Percentiles rank a stretch among this genome's conserved stretches.
Conservation (phyloP, 2,888 invertebrate genomes). For the Pterostichus niger region DNA sequence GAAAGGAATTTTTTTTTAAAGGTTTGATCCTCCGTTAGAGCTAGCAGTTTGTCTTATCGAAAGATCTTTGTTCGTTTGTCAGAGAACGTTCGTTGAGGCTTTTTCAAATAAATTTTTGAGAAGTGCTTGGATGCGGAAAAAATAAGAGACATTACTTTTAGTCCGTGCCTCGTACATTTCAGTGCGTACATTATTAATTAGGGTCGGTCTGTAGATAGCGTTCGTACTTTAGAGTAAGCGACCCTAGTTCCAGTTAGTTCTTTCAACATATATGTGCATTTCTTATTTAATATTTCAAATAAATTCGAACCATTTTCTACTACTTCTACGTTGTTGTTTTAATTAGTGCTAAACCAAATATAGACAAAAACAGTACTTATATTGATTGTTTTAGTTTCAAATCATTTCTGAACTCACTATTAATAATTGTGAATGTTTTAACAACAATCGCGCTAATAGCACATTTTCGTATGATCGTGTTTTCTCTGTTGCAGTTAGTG, state of each 20-base stretch:
- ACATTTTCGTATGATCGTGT: too few species aligned
- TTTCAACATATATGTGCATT: slow-evolving; percentile 25
- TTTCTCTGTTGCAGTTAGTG: not conserved
- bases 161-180: slow-evolving; percentile 51
- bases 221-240: slow-evolving; percentile 1
- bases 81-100: slow-evolving; percentile 16
- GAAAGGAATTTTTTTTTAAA: too few species aligned
- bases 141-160: slow-evolving; percentile 53
- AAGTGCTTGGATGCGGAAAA: slow-evolving; percentile 52
- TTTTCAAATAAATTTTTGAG: slow-evolving; percentile 51
- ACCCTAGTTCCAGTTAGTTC: slow-evolving; percentile 23
- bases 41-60: slow-evolving; percentile 11
- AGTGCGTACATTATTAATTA: slow-evolving; percentile 52
- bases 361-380: too few species aligned
- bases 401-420: too few species aligned
- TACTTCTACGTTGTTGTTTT: not conserved
- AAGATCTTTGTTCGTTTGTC: not conserved
- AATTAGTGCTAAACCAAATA: too few species aligned
- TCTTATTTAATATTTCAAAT: slow-evolving; percentile 14
- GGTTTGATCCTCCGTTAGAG: too few species aligned
- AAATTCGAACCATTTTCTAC: not conserved
- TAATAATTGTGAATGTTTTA: too few species aligned
- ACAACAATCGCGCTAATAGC: too few species aligned
- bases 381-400: too few species aligned
- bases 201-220: slow-evolving; percentile 15